Evolutionary conservation across 2,888 invertebrate species (phyloP).

Genomic region (Andrena chrysosceles): DNA sequence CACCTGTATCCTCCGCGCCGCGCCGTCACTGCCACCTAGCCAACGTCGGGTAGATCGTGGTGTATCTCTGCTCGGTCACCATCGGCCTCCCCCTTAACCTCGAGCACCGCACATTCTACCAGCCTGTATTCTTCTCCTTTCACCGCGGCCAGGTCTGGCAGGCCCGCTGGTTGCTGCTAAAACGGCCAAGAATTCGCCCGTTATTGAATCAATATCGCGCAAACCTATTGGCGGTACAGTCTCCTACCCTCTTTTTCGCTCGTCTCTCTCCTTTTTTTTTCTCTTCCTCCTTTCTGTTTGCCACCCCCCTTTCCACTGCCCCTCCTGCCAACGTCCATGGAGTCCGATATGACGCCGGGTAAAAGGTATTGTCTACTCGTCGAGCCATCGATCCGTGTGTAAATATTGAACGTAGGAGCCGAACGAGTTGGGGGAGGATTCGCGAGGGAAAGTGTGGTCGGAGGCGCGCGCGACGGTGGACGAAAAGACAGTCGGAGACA

Average conservation of each 20-base stretch:
- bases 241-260: constrained; percentile 2
- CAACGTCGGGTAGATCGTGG: neutral
- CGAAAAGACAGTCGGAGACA: constrained; percentile 13
- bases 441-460: constrained; percentile 28
- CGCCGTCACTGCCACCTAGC: neutral
- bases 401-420: constrained; percentile 58
- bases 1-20: constrained; percentile 61
- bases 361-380: constrained; percentile 53
- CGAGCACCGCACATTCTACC: constrained; percentile 70
- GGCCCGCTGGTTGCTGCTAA: constrained; percentile 53
- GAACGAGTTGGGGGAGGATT: constrained; percentile 20
- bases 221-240: constrained; percentile 74
- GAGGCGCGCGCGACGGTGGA: constrained; percentile 30
- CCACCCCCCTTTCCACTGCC: neutral
- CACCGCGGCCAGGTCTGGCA: constrained; percentile 26
- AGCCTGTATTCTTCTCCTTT: constrained; percentile 50
- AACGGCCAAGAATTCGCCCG: constrained; percentile 76
- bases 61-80: constrained; percentile 61
- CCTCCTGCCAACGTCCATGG: constrained; percentile 25
- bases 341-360: constrained; percentile 31
- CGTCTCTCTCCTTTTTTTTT: neutral
- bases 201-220: constrained; percentile 82
- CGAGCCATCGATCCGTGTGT: constrained; percentile 41
- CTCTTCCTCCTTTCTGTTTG: neutral
- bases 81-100: constrained; percentile 65